A percentile compares a stretch with the other conserved stretches of the same genome.
Conservation (phyloP, 2,888 invertebrate genomes). For the Drosophila subquinaria region DNA sequence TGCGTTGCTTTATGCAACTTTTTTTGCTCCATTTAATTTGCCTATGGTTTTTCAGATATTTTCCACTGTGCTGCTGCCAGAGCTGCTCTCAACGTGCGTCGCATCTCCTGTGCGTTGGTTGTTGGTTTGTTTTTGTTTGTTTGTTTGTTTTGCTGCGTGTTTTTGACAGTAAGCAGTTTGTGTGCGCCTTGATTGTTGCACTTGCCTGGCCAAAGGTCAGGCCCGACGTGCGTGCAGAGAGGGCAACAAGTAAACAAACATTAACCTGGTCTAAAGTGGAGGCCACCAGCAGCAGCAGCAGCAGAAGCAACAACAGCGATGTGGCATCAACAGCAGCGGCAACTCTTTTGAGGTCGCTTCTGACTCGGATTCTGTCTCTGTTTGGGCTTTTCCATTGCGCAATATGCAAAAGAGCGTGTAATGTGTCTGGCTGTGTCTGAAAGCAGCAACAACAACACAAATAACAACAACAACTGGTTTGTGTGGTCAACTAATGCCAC, state of each 20-base stretch:
- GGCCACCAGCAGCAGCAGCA: slow-evolving; percentile 13
- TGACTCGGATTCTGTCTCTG: slow-evolving; percentile 30
- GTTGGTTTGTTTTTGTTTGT: slow-evolving; percentile 56
- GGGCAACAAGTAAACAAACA: slow-evolving; percentile 74
- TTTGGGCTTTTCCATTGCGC: slow-evolving; percentile 56
- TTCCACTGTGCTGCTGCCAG: slow-evolving; percentile 39
- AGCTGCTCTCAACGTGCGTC: slow-evolving; percentile 22
- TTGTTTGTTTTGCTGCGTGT: slow-evolving; percentile 67
- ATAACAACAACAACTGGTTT: slow-evolving; percentile 35
- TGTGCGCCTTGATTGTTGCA: slow-evolving; percentile 80
- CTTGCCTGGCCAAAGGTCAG: slow-evolving; percentile 72
- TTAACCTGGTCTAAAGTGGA: slow-evolving; percentile 56
- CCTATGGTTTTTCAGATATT: neutral
- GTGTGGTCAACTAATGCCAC: slow-evolving; percentile 76
- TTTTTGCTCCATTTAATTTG: neutral
- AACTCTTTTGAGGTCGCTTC: slow-evolving; percentile 60
- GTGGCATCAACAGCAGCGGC: slow-evolving; percentile 22
- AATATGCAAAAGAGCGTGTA: slow-evolving; percentile 78
- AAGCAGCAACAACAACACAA: slow-evolving; percentile 24
- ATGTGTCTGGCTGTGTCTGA: slow-evolving; percentile 59
- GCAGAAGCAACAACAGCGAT: slow-evolving; percentile 1
- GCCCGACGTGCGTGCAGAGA: slow-evolving; percentile 41
- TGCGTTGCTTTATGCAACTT: neutral
- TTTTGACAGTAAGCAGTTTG: slow-evolving; percentile 79
- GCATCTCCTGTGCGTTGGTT: slow-evolving; percentile 42